A percentile compares a stretch with the other conserved stretches of the same genome.
phyloP scores from a whole-genome alignment of 2,888 invertebrate species.

The Ditylenchus weischeri region DNA sequence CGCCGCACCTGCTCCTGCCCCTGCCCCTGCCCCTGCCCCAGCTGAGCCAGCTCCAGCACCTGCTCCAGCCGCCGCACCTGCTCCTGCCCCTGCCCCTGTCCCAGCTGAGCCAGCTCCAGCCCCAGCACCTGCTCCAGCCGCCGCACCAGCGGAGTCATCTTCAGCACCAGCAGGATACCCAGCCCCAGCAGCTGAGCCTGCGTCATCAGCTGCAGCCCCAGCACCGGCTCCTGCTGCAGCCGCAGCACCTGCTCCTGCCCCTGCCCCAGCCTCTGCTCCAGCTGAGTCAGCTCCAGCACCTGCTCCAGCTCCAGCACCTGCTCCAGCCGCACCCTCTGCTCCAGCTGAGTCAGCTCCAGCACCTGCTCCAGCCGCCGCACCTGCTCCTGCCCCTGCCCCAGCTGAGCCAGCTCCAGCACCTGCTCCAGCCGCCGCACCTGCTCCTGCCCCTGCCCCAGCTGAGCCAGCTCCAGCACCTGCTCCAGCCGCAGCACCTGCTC shows the following conservation, averaged over 20 bases:
- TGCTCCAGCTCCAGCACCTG: conserved; percentile 26
- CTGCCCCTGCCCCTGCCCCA: conserved; percentile 19
- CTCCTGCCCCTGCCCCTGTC: too few relatives aligned
- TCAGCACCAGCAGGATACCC: too few relatives aligned
- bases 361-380: too few relatives aligned
- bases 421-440: conserved; percentile 24
- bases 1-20: conserved; percentile 18
- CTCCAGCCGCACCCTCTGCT: conserved; percentile 8
- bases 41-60: conserved; percentile 24
- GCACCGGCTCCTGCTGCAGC: conserved; percentile 19
- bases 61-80: neutral
- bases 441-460: conserved; percentile 11
- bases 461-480: too few relatives aligned
- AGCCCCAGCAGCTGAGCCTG: too few relatives aligned
- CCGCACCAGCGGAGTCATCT: too few relatives aligned
- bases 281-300: neutral
- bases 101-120: too few relatives aligned
- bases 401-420: conserved; percentile 8
- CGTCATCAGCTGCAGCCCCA: too few relatives aligned
- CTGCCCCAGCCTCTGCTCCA: conserved; percentile 5
- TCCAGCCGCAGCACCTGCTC: neutral
- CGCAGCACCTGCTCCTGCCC: conserved; percentile 14
- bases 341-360: too few relatives aligned
- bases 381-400: too few relatives aligned
- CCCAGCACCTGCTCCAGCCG: too few relatives aligned